Conservation (phyloP, 1,140 invertebrate species). For the Helicoverpa zea region DNA sequence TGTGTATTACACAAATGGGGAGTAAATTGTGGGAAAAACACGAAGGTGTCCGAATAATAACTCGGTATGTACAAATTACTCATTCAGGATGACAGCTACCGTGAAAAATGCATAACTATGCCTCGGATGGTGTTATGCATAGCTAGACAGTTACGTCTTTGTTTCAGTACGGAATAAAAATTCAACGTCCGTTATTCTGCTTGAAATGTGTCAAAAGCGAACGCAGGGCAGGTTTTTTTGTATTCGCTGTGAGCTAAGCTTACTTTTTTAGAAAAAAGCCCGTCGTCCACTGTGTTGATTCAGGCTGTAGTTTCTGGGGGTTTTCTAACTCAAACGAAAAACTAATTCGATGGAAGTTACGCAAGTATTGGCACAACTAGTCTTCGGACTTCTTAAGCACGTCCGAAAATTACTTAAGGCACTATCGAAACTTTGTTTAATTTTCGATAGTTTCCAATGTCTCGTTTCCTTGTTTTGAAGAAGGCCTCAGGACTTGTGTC, state of each 20-base stretch:
- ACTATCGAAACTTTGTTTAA: no score
- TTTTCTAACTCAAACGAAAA: no score
- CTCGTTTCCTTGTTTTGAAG: no score
- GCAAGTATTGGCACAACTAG: no score
- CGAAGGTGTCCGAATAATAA: slow-evolving; percentile 72
- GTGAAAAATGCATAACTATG: slow-evolving; percentile 73
- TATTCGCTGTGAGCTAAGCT: not conserved
- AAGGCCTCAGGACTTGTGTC: no score
- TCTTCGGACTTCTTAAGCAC: no score
- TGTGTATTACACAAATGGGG: slow-evolving; percentile 45
- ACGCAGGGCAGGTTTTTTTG: slow-evolving; percentile 15
- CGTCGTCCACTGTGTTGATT: slow-evolving; percentile 1
- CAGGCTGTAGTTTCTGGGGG: not conserved
- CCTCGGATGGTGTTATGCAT: slow-evolving; percentile 52
- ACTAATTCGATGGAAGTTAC: no score
- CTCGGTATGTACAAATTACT: slow-evolving; percentile 71
- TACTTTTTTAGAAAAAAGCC: not conserved
- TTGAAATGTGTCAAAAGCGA: slow-evolving; percentile 31
- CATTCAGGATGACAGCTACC: slow-evolving; percentile 69
- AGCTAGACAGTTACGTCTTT: slow-evolving; percentile 7
- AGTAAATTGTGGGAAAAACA: slow-evolving; percentile 76
- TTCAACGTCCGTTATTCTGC: slow-evolving; percentile 4
- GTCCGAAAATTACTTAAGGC: no score
- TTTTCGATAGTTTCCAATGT: no score
- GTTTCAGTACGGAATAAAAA: slow-evolving; percentile 20